Base-by-base conservation (phyloP, 2,797 vertebrate genomes). In the Sitta carolinensis region DNA sequence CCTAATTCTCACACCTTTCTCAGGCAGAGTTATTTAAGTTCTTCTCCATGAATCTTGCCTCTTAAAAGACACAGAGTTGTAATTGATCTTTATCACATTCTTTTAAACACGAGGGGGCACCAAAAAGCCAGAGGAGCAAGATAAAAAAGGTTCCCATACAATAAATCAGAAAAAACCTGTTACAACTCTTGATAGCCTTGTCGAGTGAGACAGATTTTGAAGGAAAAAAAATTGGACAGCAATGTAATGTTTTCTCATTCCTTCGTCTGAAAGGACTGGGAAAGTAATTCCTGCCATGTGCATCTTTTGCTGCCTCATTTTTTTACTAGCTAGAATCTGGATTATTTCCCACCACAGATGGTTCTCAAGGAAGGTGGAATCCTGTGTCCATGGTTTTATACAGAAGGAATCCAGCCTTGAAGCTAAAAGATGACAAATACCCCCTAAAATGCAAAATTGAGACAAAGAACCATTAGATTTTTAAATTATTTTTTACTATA, bases 91-190 rank as follows among this genome's bases (percentile, higher is more conserved):
- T 92, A 36, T 90, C 87, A 23, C 5, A 9, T 84, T 73, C 32
- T 91, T 86, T 91, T 77, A 94, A 96, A 95, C 97, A 96, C 97
- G 94, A 97, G 97, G 81, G 96, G 97, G 97, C 96, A 95, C 95
- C 88, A 95, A 67, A 82, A 94, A 96, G 86, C 95, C 91, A 42
- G 88, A 86, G 70, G 45, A 95, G 55, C 70, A 77, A 52, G 76
- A 66, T 0, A 72, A 16, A 67, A 84, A 36, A 22, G 1, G 10
- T 57, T 93, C 55, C 43, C 6, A 3, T 21, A 2, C 4, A 52
- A 57, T 57, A 86, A 86, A 85, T 73, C 22, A 45, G 38, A 64
- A 57, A 69, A 70, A 47, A 8, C 4, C 5, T 42, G 34, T 18
- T 42, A 18, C 15, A 47, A 16, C 32, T 48, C 74, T 47, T 68